Conservation (phyloP, 23 tunicate species). For the Styela plicata region DNA sequence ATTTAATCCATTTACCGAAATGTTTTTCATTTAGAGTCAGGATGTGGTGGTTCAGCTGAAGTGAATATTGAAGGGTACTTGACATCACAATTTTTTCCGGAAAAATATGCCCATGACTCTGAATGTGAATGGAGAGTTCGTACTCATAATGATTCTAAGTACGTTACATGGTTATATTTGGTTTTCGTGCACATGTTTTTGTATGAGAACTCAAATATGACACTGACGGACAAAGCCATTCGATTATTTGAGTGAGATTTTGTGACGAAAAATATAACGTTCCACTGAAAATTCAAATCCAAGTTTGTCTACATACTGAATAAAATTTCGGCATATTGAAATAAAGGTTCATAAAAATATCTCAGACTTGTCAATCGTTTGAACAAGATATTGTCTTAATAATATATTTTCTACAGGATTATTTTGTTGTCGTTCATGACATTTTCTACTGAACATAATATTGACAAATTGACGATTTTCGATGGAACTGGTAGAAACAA, state of each 20-base stretch:
- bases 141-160: not conserved
- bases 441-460: constrained; percentile 22
- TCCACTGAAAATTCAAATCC: too few relatives aligned
- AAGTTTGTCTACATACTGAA: too few relatives aligned
- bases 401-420: constrained; percentile 12
- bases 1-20: too few relatives aligned
- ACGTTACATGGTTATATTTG: too few relatives aligned
- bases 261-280: too few relatives aligned
- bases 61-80: constrained; percentile 9
- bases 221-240: too few relatives aligned
- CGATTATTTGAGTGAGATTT: too few relatives aligned
- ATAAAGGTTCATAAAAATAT: too few relatives aligned
- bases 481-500: constrained; percentile 43
- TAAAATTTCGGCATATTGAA: too few relatives aligned
- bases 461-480: constrained; percentile 16
- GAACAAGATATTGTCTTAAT: too few relatives aligned
- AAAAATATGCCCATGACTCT: not conserved
- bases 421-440: constrained; percentile 5
- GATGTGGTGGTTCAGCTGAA: constrained; percentile 26
- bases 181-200: too few relatives aligned
- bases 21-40: constrained; percentile 45
- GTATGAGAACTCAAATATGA: not conserved
- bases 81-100: constrained; percentile 9
- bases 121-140: constrained; percentile 22
- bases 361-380: too few relatives aligned